phyloP scores from a whole-genome alignment of 1,140 invertebrate genomes.

The Cyrtorhinus lividipennis region DNA sequence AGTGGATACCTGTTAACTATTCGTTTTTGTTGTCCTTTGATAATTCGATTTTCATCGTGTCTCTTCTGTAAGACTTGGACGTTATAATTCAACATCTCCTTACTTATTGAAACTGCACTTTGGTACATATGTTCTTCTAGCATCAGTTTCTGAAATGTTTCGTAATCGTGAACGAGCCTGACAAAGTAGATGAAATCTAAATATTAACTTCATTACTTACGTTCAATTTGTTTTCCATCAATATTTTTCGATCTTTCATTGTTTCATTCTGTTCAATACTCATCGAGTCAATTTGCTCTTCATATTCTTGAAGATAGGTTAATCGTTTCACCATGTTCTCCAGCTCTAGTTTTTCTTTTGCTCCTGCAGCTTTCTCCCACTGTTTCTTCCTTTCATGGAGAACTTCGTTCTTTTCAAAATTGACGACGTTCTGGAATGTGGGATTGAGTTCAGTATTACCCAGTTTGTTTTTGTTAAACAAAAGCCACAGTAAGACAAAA shows the following conservation, averaged over 20 bases:
- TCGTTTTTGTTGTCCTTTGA: constrained; percentile 9
- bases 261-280: not conserved
- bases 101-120: not conserved
- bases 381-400: not conserved
- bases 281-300: constrained; percentile 3
- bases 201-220: no score
- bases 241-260: not conserved
- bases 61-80: constrained; percentile 9
- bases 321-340: not conserved
- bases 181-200: no score
- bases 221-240: not conserved
- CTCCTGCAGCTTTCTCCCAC: not conserved
- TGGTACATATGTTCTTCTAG: not conserved
- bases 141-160: constrained; percentile 12
- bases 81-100: constrained; percentile 4
- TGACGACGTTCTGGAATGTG: not conserved
- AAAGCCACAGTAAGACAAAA: no score
- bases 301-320: not conserved
- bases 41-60: not conserved
- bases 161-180: no score
- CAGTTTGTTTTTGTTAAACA: no score
- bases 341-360: not conserved
- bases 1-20: constrained; percentile 6
- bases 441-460: no score
- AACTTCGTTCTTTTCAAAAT: not conserved